A percentile compares a stretch with the other conserved stretches of the same genome.
phyloP scores from a whole-genome alignment of 2,888 invertebrate genomes.

The Capitulum mitella region DNA sequence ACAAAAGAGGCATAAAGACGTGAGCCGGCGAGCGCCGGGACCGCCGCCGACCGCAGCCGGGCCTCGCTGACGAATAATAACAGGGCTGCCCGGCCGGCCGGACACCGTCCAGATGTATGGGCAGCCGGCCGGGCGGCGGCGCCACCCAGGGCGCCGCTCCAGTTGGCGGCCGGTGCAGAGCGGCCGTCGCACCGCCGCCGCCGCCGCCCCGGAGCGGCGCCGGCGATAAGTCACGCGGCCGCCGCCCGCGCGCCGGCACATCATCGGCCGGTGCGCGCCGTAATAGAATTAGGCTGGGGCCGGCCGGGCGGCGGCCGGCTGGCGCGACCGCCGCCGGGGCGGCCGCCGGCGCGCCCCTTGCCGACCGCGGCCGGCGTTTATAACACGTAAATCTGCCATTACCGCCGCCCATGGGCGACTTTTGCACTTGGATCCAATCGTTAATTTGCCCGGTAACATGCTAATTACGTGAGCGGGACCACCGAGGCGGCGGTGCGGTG shows the following conservation, averaged over 20 bases:
- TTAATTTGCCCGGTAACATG: constrained; percentile 17
- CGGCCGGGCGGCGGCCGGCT: not conserved
- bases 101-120: not conserved
- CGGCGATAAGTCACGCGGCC: not conserved
- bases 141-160: constrained; percentile 7
- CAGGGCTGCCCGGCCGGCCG: not conserved
- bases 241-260: not conserved
- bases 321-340: too few relatives aligned
- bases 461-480: not conserved
- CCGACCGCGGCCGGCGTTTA: not conserved
- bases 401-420: not conserved
- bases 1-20: constrained; percentile 22
- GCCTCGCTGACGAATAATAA: not conserved
- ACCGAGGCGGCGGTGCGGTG: too few relatives aligned
- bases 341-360: not conserved
- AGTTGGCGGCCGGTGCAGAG: too few relatives aligned
- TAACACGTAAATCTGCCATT: constrained; percentile 23
- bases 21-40: not conserved
- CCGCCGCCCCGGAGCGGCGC: not conserved
- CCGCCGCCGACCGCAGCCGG: not conserved
- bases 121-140: not conserved
- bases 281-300: not conserved
- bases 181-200: too few relatives aligned
- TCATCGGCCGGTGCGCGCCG: not conserved
- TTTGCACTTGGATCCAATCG: constrained; percentile 17